phyloP scores from a whole-genome alignment of 2,888 invertebrate species.

The Atherix ibis region DNA sequence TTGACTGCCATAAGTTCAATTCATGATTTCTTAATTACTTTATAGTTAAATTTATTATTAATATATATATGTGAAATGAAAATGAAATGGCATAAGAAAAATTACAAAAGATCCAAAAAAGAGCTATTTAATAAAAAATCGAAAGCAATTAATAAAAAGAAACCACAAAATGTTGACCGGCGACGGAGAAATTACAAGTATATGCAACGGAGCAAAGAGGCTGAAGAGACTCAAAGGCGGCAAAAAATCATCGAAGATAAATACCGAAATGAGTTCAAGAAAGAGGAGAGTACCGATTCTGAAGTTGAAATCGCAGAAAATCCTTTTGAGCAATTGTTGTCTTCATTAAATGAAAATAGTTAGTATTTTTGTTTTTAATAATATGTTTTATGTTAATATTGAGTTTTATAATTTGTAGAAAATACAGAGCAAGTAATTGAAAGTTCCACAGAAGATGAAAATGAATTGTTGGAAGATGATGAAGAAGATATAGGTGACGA shows the following conservation, averaged over 20 bases:
- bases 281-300: conserved; percentile 2
- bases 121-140: too few species aligned
- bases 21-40: too few species aligned
- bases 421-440: conserved; percentile 9
- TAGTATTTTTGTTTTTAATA: conserved; percentile 4
- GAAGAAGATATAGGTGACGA: conserved; percentile 8
- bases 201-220: conserved; percentile 23
- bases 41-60: too few species aligned
- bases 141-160: too few species aligned
- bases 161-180: too few species aligned
- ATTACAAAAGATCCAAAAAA: not conserved
- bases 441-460: conserved; percentile 13
- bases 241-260: conserved; percentile 15
- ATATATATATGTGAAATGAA: too few species aligned
- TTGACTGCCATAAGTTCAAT: too few species aligned
- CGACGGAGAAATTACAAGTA: conserved; percentile 19
- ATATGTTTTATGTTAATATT: not conserved
- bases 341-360: conserved; percentile 30
- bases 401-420: not conserved
- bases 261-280: conserved; percentile 6
- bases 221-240: conserved; percentile 19
- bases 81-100: conserved; percentile 4
- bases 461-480: conserved; percentile 1
- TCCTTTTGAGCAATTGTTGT: conserved; percentile 37
- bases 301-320: conserved; percentile 34